Percentiles rank a stretch among this genome's conserved stretches.
phyloP scores from a whole-genome alignment of 2,113 vertebrate genomes.

The Chaetodon trifascialis region DNA sequence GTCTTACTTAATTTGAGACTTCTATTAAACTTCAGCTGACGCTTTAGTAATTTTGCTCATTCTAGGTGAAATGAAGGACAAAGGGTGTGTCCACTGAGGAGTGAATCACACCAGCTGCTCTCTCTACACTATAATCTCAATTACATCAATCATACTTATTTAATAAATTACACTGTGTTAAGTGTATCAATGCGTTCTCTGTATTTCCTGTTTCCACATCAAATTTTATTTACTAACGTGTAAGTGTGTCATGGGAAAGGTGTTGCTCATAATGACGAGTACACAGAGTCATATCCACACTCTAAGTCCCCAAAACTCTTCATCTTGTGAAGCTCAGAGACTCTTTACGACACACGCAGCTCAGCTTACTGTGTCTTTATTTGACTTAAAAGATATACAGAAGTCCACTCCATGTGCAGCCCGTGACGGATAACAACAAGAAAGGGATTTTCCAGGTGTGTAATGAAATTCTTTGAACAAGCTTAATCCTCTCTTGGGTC shows the following conservation, averaged over 20 bases:
- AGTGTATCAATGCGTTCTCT: neutral
- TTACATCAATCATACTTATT: neutral
- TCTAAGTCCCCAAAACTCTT: neutral
- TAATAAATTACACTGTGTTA: neutral
- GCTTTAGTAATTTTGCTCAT: too few relatives aligned
- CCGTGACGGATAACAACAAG: neutral
- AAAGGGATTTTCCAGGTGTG: neutral
- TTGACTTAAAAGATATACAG: neutral
- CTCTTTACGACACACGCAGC: neutral
- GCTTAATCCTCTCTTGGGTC: neutral
- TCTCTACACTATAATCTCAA: neutral
- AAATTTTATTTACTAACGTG: neutral
- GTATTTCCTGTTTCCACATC: neutral
- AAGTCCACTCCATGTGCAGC: neutral
- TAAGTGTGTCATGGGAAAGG: neutral
- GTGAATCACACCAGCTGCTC: slow-evolving; percentile 3
- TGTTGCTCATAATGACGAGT: neutral
- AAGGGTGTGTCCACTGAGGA: too few relatives aligned
- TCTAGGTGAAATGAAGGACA: too few relatives aligned
- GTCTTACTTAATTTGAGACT: too few relatives aligned
- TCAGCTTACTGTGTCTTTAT: too few relatives aligned
- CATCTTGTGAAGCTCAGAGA: neutral
- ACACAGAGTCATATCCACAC: neutral
- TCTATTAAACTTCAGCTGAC: too few relatives aligned
- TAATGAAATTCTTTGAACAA: neutral